Evolutionary conservation across 92 coral and sea anemone species (phyloP).

Genomic region (Ricordea florida): DNA sequence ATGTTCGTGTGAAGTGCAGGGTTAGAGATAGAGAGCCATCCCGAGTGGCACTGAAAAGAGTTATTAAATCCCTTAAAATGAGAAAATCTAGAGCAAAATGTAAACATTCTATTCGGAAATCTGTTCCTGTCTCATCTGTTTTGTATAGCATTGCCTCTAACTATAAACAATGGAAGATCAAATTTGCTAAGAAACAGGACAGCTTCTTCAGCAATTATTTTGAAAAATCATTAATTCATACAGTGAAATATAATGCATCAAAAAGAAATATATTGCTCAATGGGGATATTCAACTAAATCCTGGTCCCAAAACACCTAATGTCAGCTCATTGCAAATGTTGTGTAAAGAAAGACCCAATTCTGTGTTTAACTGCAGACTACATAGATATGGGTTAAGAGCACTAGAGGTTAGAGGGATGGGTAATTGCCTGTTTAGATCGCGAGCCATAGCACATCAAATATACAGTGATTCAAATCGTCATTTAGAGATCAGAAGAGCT

Average conservation of each 20-base stretch:
- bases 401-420: conserved; percentile 43
- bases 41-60: conserved; percentile 24
- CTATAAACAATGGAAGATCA: conserved; percentile 37
- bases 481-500: conserved; percentile 35
- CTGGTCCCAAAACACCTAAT: conserved; percentile 59
- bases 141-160: conserved; percentile 23
- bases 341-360: conserved; percentile 30
- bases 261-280: conserved; percentile 18
- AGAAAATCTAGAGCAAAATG: conserved; percentile 36
- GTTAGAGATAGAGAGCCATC: conserved; percentile 63
- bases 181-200: conserved; percentile 34
- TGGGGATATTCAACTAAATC: conserved; percentile 56
- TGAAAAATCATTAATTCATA: conserved; percentile 10
- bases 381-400: conserved; percentile 51
- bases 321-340: conserved; percentile 28
- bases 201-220: conserved; percentile 33
- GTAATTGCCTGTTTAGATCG: conserved; percentile 40
- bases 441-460: conserved; percentile 43
- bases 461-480: conserved; percentile 39
- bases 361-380: conserved; percentile 52
- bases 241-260: conserved; percentile 26
- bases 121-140: conserved; percentile 48
- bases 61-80: conserved; percentile 24
- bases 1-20: conserved; percentile 15
- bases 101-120: conserved; percentile 7